phyloP scores from a whole-genome alignment of 1,140 invertebrate genomes.

The Drosophila azteca region DNA sequence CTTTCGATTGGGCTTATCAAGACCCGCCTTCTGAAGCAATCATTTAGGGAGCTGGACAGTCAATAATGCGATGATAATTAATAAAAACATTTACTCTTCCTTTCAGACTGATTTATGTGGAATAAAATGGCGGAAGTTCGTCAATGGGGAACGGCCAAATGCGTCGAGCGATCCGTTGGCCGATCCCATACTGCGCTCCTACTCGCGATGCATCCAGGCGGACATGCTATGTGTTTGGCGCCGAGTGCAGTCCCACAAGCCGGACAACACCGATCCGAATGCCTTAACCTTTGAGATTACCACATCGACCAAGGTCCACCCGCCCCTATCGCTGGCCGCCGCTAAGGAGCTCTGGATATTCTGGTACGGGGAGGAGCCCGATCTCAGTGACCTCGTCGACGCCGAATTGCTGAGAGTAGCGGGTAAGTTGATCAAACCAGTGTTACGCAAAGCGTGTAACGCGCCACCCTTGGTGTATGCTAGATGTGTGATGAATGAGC shows the following conservation, averaged over 20 bases:
- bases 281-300: conserved; percentile 80
- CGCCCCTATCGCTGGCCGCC: conserved; percentile 89
- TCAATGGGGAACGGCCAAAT: conserved; percentile 87
- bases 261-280: conserved; percentile 80
- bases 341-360: conserved; percentile 99
- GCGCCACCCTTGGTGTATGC: no score
- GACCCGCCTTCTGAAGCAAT: no score
- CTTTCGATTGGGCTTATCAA: no score
- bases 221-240: conserved; percentile 99
- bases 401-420: conserved; percentile 89
- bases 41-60: no score
- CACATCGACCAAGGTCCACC: conserved; percentile 83
- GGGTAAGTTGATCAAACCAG: conserved; percentile 86
- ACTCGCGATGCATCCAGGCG: conserved; percentile 95
- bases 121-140: conserved; percentile 99
- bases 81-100: conserved; percentile 17
- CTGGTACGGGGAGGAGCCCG: conserved; percentile 99
- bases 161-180: conserved; percentile 90
- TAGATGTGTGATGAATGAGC: no score
- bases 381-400: conserved; percentile 92
- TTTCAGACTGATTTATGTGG: conserved; percentile 97
- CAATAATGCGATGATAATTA: conserved; percentile 2
- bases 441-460: no score
- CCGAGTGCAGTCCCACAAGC: conserved; percentile 87
- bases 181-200: conserved; percentile 96